A percentile compares a stretch with the other conserved stretches of the same genome.
Conservation (phyloP, 1,140 invertebrate genomes). For the Camponotus pennsylvanicus region DNA sequence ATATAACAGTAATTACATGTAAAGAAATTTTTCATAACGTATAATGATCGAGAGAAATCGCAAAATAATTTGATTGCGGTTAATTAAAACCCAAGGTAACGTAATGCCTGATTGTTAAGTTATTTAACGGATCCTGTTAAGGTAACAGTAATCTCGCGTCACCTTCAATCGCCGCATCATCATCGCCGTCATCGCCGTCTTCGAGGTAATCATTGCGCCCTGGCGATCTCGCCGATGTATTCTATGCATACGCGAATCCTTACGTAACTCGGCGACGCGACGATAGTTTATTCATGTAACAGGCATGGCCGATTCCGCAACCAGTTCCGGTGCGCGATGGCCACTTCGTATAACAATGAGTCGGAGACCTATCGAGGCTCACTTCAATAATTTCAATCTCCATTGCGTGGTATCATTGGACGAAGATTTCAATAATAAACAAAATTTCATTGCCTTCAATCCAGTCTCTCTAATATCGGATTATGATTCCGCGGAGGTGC, state of each 20-base stretch:
- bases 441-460: neutral
- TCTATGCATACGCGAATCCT: constrained; percentile 59
- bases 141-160: constrained; percentile 22
- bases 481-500: neutral
- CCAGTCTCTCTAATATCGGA: neutral
- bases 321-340: constrained; percentile 75
- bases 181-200: constrained; percentile 29
- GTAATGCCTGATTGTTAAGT: neutral
- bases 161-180: constrained; percentile 25
- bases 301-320: constrained; percentile 70
- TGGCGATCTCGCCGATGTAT: constrained; percentile 45
- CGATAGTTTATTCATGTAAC: constrained; percentile 78
- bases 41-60: neutral
- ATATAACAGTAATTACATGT: neutral
- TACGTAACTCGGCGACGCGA: constrained; percentile 75
- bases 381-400: constrained; percentile 30
- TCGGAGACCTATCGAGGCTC: constrained; percentile 11
- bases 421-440: neutral
- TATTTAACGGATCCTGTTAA: constrained; percentile 48
- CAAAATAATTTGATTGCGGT: constrained; percentile 5
- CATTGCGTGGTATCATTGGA: neutral
- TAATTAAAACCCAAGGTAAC: constrained; percentile 22
- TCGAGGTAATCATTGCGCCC: constrained; percentile 47
- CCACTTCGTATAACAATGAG: constrained; percentile 68
- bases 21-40: neutral